Conservation (phyloP, 2,797 vertebrate species). For the Pteronotus mesoamericanus region DNA sequence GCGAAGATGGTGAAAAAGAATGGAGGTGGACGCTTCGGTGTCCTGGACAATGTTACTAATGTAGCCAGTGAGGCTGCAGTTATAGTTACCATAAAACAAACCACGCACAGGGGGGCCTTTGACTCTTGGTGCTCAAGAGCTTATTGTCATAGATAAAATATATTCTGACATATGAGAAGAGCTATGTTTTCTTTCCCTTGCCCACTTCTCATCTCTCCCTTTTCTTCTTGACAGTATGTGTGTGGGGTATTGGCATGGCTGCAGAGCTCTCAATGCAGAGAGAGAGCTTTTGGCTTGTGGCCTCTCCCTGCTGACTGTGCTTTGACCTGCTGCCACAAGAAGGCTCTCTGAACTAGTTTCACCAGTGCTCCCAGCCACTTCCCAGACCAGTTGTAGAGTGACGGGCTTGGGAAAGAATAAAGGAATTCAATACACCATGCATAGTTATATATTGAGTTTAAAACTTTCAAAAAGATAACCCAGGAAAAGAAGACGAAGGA, state of each 20-base stretch:
- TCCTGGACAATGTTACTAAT: not conserved
- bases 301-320: not conserved
- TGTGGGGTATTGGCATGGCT: too few relatives aligned
- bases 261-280: not conserved
- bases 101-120: not conserved
- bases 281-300: not conserved
- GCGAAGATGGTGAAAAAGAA: not conserved
- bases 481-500: not conserved
- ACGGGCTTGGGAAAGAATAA: not conserved
- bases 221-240: not conserved
- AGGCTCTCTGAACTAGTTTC: not conserved
- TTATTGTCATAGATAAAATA: not conserved
- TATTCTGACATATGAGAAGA: not conserved
- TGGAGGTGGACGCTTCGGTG: not conserved
- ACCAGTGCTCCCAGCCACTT: not conserved
- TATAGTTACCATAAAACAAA: not conserved
- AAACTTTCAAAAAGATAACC: not conserved
- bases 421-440: not conserved
- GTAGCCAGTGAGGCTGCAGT: not conserved
- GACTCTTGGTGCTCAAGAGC: not conserved
- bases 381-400: not conserved
- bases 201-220: not conserved
- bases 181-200: not conserved
- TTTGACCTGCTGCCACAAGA: not conserved
- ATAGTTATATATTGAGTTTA: not conserved